Evolutionary conservation across 2,113 vertebrate species (phyloP).

Genomic region (Ictidomys tridecemlineatus): DNA sequence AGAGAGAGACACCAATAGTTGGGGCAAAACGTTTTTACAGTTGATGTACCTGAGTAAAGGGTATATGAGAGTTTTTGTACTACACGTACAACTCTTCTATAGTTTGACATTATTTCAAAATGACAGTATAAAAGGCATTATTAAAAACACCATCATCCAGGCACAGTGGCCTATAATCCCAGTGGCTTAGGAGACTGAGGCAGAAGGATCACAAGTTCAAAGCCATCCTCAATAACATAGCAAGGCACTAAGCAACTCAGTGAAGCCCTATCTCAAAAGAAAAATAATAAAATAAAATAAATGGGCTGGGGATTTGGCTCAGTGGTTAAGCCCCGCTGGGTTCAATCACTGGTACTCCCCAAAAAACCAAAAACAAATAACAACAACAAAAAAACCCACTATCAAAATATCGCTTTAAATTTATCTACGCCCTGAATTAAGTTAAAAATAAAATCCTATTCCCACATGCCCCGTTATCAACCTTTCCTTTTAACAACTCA

Average conservation of each 20-base stretch:
- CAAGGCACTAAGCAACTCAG: no score
- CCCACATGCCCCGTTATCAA: neutral
- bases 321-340: no score
- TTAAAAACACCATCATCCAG: neutral
- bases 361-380: no score
- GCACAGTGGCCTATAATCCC: no score
- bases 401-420: neutral
- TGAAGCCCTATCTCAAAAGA: no score
- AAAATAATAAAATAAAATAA: no score
- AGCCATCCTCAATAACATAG: no score
- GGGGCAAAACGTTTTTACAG: neutral
- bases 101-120: slow-evolving; percentile 29
- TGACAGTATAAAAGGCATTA: slow-evolving; percentile 8
- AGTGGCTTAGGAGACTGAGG: no score
- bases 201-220: no score
- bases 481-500: neutral
- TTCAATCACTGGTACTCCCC: no score
- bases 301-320: no score
- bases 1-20: neutral
- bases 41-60: neutral
- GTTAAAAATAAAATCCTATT: neutral
- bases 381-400: neutral
- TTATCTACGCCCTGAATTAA: neutral
- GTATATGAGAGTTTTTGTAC: neutral
- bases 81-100: neutral